Evolutionary conservation across 2,113 vertebrate species (phyloP).

Genomic region (Hippocampus barbouri): DNA sequence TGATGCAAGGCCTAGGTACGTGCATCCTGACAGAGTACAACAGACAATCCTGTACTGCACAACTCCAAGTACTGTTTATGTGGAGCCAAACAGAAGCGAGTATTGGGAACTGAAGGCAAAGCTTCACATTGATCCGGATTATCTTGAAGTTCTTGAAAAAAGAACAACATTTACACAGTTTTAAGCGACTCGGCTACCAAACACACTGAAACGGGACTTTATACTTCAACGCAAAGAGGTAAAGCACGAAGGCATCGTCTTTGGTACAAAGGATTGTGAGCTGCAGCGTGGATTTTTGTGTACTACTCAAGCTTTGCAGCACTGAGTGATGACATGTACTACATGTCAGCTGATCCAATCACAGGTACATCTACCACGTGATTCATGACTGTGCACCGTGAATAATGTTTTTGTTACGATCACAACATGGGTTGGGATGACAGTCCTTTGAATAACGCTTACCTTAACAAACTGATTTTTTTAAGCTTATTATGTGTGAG

Average conservation of each 20-base stretch:
- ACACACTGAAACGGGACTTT: neutral
- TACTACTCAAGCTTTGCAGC: slow-evolving; percentile 17
- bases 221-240: slow-evolving; percentile 7
- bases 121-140: slow-evolving; percentile 96
- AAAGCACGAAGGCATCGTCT: slow-evolving; percentile 20
- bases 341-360: neutral
- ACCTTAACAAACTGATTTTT: neutral
- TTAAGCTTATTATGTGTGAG: neutral
- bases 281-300: slow-evolving; percentile 23
- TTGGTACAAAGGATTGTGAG: slow-evolving; percentile 20
- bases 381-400: neutral
- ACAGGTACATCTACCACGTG: neutral
- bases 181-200: slow-evolving; percentile 62
- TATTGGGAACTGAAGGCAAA: slow-evolving; percentile 98
- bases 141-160: slow-evolving; percentile 99
- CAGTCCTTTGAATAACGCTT: neutral
- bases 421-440: neutral
- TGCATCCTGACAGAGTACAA: slow-evolving; percentile 85
- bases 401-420: neutral
- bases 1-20: slow-evolving; percentile 83
- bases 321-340: slow-evolving; percentile 12
- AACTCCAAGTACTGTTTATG: slow-evolving; percentile 86
- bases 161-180: slow-evolving; percentile 97
- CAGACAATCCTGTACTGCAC: slow-evolving; percentile 89
- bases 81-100: slow-evolving; percentile 91